Evolutionary conservation across 2,888 invertebrate genomes (phyloP).

Genomic region (Dexiosoma caninum): DNA sequence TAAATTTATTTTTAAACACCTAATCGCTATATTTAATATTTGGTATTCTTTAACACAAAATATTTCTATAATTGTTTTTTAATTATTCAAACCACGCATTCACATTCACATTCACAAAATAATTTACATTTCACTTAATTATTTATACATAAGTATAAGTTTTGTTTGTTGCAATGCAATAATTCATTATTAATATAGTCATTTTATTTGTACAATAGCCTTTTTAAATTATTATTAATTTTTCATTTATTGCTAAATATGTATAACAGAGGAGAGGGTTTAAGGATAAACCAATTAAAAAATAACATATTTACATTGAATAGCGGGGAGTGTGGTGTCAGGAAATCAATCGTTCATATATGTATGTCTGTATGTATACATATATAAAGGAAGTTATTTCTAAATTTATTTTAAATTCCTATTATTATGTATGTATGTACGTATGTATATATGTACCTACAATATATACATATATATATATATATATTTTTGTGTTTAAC

Average conservation of each 20-base stretch:
- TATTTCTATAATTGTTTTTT: not conserved
- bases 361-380: not conserved
- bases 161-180: conserved; percentile 26
- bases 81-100: not conserved
- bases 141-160: not conserved
- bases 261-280: too few species aligned
- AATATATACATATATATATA: too few species aligned
- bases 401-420: conserved; percentile 29
- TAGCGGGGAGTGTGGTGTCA: not conserved
- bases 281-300: not conserved
- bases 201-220: conserved; percentile 15
- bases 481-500: not conserved
- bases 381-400: not conserved
- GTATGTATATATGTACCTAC: too few species aligned
- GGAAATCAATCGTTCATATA: too few species aligned
- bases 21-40: conserved; percentile 7
- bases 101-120: conserved; percentile 36
- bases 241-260: not conserved
- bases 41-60: conserved; percentile 25
- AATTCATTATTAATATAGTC: too few species aligned
- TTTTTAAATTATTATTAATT: not conserved
- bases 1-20: conserved; percentile 8
- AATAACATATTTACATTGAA: conserved; percentile 31
- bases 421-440: not conserved
- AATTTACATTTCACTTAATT: conserved; percentile 25